phyloP scores from a whole-genome alignment of 1,140 invertebrate genomes.

The Homarus americanus region DNA sequence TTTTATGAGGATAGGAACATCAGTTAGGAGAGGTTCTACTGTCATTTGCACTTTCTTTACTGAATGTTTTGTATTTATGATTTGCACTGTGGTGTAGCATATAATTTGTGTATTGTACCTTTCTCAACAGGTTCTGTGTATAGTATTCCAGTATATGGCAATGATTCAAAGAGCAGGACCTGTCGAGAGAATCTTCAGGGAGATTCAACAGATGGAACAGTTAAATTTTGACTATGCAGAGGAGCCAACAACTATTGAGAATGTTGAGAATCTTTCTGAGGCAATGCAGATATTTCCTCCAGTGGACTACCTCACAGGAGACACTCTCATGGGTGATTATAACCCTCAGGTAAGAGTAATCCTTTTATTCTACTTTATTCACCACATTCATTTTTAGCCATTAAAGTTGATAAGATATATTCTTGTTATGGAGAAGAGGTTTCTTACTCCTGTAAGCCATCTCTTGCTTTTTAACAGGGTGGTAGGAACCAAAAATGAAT shows the following conservation, averaged over 20 bases:
- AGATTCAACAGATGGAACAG: conserved; percentile 86
- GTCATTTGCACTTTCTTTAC: no score
- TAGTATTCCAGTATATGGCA: conserved; percentile 82
- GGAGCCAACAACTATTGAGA: conserved; percentile 51
- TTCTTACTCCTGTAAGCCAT: no score
- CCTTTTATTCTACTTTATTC: no score
- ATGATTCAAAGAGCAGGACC: conserved; percentile 83
- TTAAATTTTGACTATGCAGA: conserved; percentile 75
- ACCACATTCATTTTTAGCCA: no score
- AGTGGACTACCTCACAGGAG: conserved; percentile 89
- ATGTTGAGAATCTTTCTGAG: conserved; percentile 85
- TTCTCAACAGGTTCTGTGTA: conserved; percentile 23
- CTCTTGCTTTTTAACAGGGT: no score
- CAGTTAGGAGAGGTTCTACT: no score
- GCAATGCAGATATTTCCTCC: conserved; percentile 88
- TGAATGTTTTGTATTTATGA: no score
- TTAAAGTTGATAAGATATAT: no score
- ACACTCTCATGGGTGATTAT: conserved; percentile 89
- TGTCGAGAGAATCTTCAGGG: conserved; percentile 85
- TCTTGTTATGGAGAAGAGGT: no score
- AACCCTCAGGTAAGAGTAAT: conserved; percentile 89
- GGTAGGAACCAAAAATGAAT: no score
- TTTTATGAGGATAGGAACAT: no score
- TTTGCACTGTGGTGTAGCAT: no score
- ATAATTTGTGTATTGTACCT: background rate